phyloP scores from a whole-genome alignment of 2,113 vertebrate genomes.

The Platysteira castanea region DNA sequence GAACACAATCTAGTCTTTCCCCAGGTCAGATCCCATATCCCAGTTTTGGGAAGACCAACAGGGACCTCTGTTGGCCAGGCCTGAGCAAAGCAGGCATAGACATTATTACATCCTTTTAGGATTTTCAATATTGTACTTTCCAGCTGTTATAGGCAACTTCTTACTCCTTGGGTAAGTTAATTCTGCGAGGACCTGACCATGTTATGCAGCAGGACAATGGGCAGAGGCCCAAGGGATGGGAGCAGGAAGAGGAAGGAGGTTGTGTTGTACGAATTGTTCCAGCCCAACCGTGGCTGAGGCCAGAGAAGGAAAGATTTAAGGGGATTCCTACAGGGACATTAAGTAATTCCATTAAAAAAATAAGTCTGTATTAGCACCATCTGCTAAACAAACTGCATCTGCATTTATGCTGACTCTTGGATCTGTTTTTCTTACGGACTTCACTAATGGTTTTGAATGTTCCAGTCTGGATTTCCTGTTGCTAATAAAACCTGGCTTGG shows the following conservation, averaged over 20 bases:
- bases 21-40: not conserved
- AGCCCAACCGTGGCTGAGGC: not conserved
- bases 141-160: not conserved
- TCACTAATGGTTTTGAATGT: not conserved
- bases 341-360: not conserved
- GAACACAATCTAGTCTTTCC: not conserved
- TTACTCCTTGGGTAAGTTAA: not conserved
- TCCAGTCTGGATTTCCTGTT: not conserved
- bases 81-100: not conserved
- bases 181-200: not conserved
- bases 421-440: not conserved
- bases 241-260: not conserved
- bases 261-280: rapidly evolving
- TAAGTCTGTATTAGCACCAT: not conserved
- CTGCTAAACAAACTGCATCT: not conserved
- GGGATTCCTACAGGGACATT: not conserved
- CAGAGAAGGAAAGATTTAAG: not conserved
- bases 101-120: not conserved
- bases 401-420: not conserved
- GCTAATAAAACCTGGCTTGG: not conserved
- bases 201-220: not conserved
- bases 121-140: not conserved
- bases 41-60: not conserved
- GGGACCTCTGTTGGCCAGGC: constrained; percentile 14
- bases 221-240: not conserved